Evolutionary conservation across 1,140 invertebrate genomes (phyloP), one percentile per base, ranked within the genome.

Genomic region (Archegozetes longisetosus): DNA sequence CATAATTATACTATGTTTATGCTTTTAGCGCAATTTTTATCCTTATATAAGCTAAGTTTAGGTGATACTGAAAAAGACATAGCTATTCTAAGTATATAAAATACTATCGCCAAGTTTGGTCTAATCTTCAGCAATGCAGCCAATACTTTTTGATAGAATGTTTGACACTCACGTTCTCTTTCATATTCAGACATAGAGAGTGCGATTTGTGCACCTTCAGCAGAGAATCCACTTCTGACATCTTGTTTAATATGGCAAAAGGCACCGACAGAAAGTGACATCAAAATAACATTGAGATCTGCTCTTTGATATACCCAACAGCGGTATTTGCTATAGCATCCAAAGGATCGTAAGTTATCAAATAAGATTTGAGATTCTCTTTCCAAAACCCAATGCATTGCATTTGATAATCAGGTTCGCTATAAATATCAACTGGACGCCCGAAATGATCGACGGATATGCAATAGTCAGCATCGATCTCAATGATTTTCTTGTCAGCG

Each of bases 371-470:
- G 0, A 96, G 77, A 79, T 97, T 96, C 71, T 98, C 94, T 72
- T 95, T 94, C 88, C 90, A 97, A 72, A 82, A 97, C 1, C 92
- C 94, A 66, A 97, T 92, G 71, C 94, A 98, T 69, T 92, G 90
- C 82, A 98, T 85, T 69, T 83, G 84, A 67, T 96, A 93, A 79
- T 98, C 94, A 14, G 92, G 88, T 68, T 92, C 86, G 78, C 82
- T 90, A 78, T 92, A 92, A 70, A 92, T 91, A 74, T 92, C 91
- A 28, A 93, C 83, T 4, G 91, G 91, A 67, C 85, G 77, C 56
- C 90, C 92, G 65, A 88, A 79, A 74, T 95, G 83, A 75, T 97
- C 91, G 2, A 97, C 89, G n/a, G 88, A 86, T 3, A 94, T 76
- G 71, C 93, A 97, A 66, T 94, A 94, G 63, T 87, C 91, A 68